These are phyloP conservation scores for Ostrea denselamellosa DNA, from an alignment of 1,140 invertebrate species.

Conservation along the genomic window DNA sequence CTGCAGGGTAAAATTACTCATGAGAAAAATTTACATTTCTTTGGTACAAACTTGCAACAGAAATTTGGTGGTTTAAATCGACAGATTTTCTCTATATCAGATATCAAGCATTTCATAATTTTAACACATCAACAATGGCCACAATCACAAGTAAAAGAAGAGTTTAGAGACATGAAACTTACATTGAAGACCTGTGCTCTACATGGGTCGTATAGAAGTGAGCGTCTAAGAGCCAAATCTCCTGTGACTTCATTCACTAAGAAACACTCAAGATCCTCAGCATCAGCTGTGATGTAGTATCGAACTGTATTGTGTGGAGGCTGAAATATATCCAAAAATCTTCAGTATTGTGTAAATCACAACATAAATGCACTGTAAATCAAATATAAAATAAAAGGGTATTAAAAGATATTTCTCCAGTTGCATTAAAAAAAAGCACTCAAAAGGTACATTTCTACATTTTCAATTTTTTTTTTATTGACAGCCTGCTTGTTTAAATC, in stretches of 20 bases:
- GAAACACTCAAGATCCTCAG: slow-evolving; percentile 57
- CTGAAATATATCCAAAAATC: slow-evolving; percentile 48
- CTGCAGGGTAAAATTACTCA: slow-evolving; percentile 43
- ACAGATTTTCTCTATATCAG: background rate
- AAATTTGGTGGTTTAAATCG: no score
- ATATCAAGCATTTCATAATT: background rate
- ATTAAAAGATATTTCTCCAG: background rate
- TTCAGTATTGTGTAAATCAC: background rate
- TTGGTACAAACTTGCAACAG: no score
- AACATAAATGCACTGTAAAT: background rate
- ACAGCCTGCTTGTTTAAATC: background rate
- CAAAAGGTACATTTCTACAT: background rate
- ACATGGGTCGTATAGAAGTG: slow-evolving; percentile 55
- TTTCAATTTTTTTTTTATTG: background rate
- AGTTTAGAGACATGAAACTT: background rate
- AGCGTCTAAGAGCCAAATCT: slow-evolving; percentile 48
- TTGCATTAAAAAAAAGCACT: background rate
- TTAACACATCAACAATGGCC: background rate
- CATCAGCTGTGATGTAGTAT: slow-evolving; percentile 48
- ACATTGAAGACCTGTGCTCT: slow-evolving; percentile 41
- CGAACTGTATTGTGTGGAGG: slow-evolving; percentile 58
- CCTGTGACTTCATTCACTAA: slow-evolving; percentile 57
- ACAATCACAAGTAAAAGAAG: no score
- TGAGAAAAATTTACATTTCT: background rate
- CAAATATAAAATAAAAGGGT: background rate